Base-by-base conservation (phyloP, 2,797 vertebrate genomes). In the Urosaurus nigricauda region DNA sequence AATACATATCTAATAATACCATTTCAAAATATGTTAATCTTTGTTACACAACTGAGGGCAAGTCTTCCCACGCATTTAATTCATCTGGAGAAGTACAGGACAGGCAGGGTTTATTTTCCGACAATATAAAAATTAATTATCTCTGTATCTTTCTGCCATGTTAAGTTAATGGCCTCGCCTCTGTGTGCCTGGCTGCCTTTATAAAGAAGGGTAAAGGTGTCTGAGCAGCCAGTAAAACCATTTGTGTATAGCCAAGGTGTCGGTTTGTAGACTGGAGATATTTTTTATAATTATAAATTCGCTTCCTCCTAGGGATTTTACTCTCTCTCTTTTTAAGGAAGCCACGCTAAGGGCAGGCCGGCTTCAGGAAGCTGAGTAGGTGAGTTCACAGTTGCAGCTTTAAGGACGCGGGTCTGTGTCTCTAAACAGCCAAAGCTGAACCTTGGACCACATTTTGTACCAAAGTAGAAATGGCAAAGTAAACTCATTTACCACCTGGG, bases 401-500 rank as follows among this genome's bases (percentile, higher is more conserved):
- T 88, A 85, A 90, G 83, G 63, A 75, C 74, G 73, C 91, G 90
- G 43, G 90, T 1, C 71, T 91, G 88, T 92, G 80, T 91, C 89
- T 91, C n/a, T n/a, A n/a, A 88, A 63, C n/a, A 86, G 79, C 78
- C n/a, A n/a, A n/a, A 93, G 79, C 88, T 89, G 95, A 90, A 83
- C 94, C 90, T 95, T 92, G 93, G 92, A 96, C 90, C 78, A 88
- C 43, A 87, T 90, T 91, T 87, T 93, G 93, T 91, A 95, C 93
- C 92, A 85, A 95, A 95, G 92, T 43, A 95, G 96, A 96, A 94
- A 97, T 90, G 91, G 93, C 93, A 90, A 94, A 96, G 96, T 94
- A 95, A 96, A 97, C 93, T 92, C 73, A 63, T 97, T 97, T 97
- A 97, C 96, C 96, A 97, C 97, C 96, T 95, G 95, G 92, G 88